These are phyloP conservation scores for Lepus americanus DNA, from an alignment of 2,113 vertebrate species.

Conservation along the genomic window DNA sequence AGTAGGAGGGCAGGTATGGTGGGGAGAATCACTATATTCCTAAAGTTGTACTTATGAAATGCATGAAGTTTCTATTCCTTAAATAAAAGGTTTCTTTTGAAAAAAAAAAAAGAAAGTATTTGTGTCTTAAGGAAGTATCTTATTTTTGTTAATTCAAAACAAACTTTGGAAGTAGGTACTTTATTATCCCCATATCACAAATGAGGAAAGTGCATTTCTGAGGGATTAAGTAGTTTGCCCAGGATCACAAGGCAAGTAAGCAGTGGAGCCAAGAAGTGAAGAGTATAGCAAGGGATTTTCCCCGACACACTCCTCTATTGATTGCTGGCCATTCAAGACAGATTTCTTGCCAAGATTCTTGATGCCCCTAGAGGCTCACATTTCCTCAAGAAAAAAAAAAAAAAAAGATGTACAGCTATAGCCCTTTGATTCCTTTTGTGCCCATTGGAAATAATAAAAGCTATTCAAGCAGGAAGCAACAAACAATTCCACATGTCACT, in stretches of 20 bases:
- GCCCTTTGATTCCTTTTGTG: not conserved
- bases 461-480: not conserved
- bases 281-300: not conserved
- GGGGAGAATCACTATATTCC: too few relatives aligned
- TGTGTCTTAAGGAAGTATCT: not conserved
- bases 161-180: not conserved
- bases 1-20: too few relatives aligned
- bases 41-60: too few relatives aligned
- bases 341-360: not conserved
- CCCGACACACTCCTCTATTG: not conserved
- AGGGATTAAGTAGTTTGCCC: not conserved
- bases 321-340: not conserved
- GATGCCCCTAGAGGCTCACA: not conserved
- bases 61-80: too few relatives aligned
- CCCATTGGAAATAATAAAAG: constrained; percentile 26
- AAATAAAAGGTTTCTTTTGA: too few relatives aligned
- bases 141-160: not conserved
- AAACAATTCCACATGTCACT: not conserved
- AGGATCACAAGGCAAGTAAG: not conserved
- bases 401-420: not conserved
- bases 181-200: not conserved
- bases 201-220: not conserved
- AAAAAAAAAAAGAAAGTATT: too few relatives aligned
- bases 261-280: not conserved
- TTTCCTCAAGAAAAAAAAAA: not conserved